These are phyloP conservation scores for Amphipyra berbera DNA, from an alignment of 2,888 invertebrate species.

Conservation along the genomic window DNA sequence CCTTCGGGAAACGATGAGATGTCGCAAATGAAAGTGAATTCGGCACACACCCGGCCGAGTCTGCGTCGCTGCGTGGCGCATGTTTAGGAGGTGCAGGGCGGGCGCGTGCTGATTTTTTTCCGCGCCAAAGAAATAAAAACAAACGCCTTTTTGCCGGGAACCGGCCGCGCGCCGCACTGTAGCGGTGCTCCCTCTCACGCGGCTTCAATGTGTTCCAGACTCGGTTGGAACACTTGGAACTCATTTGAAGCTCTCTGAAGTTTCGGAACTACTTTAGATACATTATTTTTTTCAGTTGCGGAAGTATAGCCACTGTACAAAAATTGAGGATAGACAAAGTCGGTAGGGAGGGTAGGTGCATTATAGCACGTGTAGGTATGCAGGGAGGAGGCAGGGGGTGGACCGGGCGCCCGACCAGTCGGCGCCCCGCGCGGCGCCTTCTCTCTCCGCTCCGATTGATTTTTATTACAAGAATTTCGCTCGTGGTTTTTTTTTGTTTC, in stretches of 20 bases:
- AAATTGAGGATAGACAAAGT: constrained; percentile 38
- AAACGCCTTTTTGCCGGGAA: constrained; percentile 87
- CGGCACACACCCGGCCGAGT: constrained; percentile 87
- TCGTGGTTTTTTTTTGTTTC: constrained; percentile 87
- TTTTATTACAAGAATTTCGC: constrained; percentile 90
- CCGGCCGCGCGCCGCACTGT: constrained; percentile 72
- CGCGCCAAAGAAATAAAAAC: constrained; percentile 89
- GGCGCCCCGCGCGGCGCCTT: constrained; percentile 87
- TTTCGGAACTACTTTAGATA: constrained; percentile 23
- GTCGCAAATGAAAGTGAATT: constrained; percentile 90
- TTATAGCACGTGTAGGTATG: constrained; percentile 77
- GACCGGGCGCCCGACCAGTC: constrained; percentile 80
- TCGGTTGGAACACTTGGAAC: constrained; percentile 16
- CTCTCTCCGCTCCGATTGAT: constrained; percentile 90
- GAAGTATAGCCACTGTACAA: constrained; percentile 36
- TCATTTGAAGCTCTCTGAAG: constrained; percentile 8
- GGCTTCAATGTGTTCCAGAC: constrained; percentile 20
- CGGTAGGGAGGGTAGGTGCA: constrained; percentile 77
- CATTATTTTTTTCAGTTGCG: constrained; percentile 27
- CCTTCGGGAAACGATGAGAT: constrained; percentile 88
- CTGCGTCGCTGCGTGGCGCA: constrained; percentile 90
- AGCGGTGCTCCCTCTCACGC: constrained; percentile 47
- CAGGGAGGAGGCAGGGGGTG: constrained; percentile 67
- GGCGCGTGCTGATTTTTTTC: constrained; percentile 88
- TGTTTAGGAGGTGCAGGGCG: constrained; percentile 90